Base-by-base conservation (phyloP, 2,797 vertebrate species). In the Diplodus puntazzo region DNA sequence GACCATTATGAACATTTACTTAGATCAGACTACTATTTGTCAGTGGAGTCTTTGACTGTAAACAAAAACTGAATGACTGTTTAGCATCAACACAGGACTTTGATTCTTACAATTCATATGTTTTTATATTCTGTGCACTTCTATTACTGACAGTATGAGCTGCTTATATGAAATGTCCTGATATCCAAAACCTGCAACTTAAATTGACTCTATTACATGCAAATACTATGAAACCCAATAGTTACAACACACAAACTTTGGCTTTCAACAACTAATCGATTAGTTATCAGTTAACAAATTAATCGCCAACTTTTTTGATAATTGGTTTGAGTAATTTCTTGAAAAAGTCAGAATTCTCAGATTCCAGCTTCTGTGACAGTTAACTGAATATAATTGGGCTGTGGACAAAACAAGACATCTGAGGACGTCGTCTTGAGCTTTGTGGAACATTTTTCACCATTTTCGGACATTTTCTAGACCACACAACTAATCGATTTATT, bases 161-260 rank as follows among this genome's bases (percentile, higher is more conserved):
- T 20, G 11, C 39, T 53, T 50, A 11, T 2, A 43, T 25, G 0
- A 48, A 30, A 9, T 50, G 5, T 60, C 54, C 16, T 43, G 13
- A 70, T 49, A 45, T 20, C 39, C 18, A 3, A 59, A 50, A 69
- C 21, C 45, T 64, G 18, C 11, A 67, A 54, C 50, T 61, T 18
- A n/a, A 66, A 42, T 54, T 39, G 64, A 75, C 1, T 3, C 21
- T 53, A 34, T 25, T 3, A n/a, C 18, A 50, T 61, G 7, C 57
- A 81, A 81, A 81, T 71, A 66, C 73, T 54, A 79, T 71, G 49
- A 65, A 66, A 82, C 42, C 30, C 67, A 69, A 48, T 45, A 75
- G 52, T 77, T 60, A 50, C 1, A 17, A 69, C 43, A 58, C 5
- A 75, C 30, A 73, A 20, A 53, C 23, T 17, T 25, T 17, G 2